Base-by-base conservation (phyloP, 2,888 invertebrate genomes). In the Eudasyphora cyanicolor region DNA sequence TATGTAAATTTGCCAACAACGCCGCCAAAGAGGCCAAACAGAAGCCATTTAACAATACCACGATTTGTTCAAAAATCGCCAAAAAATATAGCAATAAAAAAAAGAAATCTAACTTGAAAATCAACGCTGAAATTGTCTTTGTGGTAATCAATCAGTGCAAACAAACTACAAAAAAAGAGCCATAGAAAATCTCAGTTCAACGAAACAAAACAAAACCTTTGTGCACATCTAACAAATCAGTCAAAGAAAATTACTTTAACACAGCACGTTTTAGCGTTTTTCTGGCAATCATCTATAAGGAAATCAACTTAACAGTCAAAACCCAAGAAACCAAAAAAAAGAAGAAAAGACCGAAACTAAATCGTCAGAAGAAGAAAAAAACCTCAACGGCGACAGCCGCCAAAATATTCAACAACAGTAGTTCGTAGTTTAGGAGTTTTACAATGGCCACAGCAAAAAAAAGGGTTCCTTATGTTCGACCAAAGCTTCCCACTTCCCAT, bases 241-340 rank as follows among this genome's bases (percentile, higher is more conserved):
- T 78, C 81, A 84, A 60, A 78, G 84, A 78, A 84, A 84, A 84
- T 84, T 84, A 67, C 84, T 81, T 78, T 38, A 81, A 84, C 78
- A 71, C 64, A 32, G 84, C 84, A 84, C 84, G 84, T 84, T 84
- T 84, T 84, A 84, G 57, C 83, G 83, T 80, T 84, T 84, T 81
- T 42, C 80, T 54, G 67, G 76, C 80, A 84, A 84, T 81, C 80
- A 84, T 81, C 81, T 78, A 81, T 69, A 81, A 84, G 84, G 81
- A 84, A 84, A 84, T 78, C 78, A 81, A 35, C 80, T 35, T 38
- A 17, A 19, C 19, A 35, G 64, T 35, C 38, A 64, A 64, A 64
- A 62, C 19, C 10, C 19, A n/a, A n/a, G n/a, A n/a, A n/a, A n/a
- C 17, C 27, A 64, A 32, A 64, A 64, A 29, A 64, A 35, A 29